Percentiles rank a stretch among this genome's conserved stretches.
phyloP scores from a whole-genome alignment of 2,113 vertebrate genomes.

The Mungos mungo region DNA sequence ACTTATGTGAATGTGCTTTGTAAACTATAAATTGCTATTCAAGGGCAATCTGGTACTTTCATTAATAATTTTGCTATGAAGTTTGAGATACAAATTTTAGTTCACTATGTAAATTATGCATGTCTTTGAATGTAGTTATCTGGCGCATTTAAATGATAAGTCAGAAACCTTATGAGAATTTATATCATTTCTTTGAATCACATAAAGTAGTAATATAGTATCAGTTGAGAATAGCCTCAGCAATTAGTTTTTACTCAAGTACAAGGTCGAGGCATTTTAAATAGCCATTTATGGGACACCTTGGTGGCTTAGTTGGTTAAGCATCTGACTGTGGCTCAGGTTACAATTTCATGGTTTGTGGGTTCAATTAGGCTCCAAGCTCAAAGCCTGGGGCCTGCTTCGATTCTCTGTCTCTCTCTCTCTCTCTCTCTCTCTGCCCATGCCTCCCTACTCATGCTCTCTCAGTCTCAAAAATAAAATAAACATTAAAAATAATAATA shows the following conservation, averaged over 20 bases:
- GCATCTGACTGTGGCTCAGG: too few species aligned
- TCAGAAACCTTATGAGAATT: constrained; percentile 7
- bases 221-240: background rate
- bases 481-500: too few species aligned
- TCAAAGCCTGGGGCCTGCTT: too few species aligned
- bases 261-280: background rate
- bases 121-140: constrained; percentile 10
- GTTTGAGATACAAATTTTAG: background rate
- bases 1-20: background rate
- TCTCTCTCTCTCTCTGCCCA: too few species aligned
- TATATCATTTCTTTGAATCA: background rate
- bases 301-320: too few species aligned
- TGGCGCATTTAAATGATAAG: background rate
- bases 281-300: background rate
- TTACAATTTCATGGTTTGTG: too few species aligned
- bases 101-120: background rate
- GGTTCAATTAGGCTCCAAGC: too few species aligned
- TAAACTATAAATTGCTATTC: background rate
- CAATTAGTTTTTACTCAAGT: background rate
- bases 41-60: background rate
- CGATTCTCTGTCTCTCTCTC: too few species aligned
- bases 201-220: background rate
- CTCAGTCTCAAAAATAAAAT: too few species aligned
- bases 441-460: too few species aligned
- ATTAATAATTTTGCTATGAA: background rate